phyloP scores from a whole-genome alignment of 1,140 invertebrate species.

The Pinna nobilis region DNA sequence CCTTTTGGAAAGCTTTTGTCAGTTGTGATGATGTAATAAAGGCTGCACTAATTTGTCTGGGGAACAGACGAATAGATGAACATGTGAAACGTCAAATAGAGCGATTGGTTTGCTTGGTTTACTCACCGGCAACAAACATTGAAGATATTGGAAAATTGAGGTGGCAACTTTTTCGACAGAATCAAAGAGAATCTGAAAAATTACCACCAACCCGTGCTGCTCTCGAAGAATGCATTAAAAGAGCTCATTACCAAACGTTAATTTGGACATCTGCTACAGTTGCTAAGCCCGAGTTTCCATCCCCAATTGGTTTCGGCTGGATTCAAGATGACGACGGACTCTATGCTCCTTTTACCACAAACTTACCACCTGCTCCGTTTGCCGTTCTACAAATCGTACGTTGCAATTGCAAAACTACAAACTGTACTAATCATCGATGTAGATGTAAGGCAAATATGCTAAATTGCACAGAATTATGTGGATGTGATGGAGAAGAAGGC shows the following conservation, averaged over 20 bases:
- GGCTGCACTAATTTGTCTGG: background rate
- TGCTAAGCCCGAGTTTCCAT: constrained; percentile 4
- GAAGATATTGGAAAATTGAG: background rate
- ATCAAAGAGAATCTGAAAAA: constrained; percentile 18
- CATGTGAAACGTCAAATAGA: background rate
- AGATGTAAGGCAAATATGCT: background rate
- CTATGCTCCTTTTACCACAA: background rate
- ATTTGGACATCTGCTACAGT: background rate
- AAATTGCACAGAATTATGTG: too few relatives aligned
- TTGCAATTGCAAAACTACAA: background rate
- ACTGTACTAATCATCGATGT: background rate
- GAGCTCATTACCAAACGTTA: constrained; percentile 23
- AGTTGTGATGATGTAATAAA: background rate
- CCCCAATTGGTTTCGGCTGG: constrained; percentile 2
- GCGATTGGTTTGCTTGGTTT: background rate
- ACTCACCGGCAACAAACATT: background rate
- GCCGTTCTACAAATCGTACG: background rate
- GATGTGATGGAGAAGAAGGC: too few relatives aligned
- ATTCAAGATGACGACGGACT: background rate
- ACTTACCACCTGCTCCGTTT: background rate
- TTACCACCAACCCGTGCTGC: constrained; percentile 18
- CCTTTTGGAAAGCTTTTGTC: constrained; percentile 3
- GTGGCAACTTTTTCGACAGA: background rate
- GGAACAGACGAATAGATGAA: background rate
- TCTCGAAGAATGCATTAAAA: constrained; percentile 1